Base-by-base conservation (phyloP, 2,113 vertebrate genomes). In the Sinocyclocheilus grahami region DNA sequence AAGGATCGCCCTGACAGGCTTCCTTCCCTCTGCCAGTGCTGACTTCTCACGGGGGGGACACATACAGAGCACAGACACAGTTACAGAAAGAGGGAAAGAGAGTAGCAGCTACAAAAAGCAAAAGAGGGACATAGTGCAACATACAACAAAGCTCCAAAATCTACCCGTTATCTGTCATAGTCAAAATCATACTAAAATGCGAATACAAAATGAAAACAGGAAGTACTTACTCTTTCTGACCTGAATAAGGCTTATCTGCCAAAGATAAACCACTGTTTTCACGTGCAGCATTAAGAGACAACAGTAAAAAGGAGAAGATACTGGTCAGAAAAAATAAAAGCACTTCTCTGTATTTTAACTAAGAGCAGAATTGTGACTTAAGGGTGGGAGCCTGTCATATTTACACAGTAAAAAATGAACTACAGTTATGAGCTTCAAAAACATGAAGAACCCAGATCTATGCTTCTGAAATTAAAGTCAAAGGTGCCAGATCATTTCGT, bases 161-260 rank as follows among this genome's bases (percentile, higher is more conserved):
- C 58, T 42, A 39, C 12, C 58, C n/a, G 0, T 24, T 8, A 65
- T n/a, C 30, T 20, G 4, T 58, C 65, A 72, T 13, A 87, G 58
- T 65, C 33, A 48, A 80, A 75, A 60, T 85, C 39, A 48, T 48
- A 42, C n/a, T 24, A 14, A 60, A 78, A 80, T 37, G 20, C 58
- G 11, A 81, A 18, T 58, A 51, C 48, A 58, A 46, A n/a, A 20
- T 27, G 27, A 55, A 82, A 69, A 80, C 16, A 78, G 63, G 63
- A 82, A 22, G 69, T 86, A 92, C 90, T 93, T 91, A 93, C 90
- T 87, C 83, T 88, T 84, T 90, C 33, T 90, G 88, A 86, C 81
- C 92, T 86, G 88, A 89, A 81, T 86, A 67, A 78, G 71, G 87
- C 81, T 87, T 92, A 71, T 92, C 85, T 86, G 82, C 84, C 82